A percentile compares a stretch with the other conserved stretches of the same genome.
Evolutionary conservation across 2,113 vertebrate genomes (phyloP).

Genomic region (Scortum barcoo): DNA sequence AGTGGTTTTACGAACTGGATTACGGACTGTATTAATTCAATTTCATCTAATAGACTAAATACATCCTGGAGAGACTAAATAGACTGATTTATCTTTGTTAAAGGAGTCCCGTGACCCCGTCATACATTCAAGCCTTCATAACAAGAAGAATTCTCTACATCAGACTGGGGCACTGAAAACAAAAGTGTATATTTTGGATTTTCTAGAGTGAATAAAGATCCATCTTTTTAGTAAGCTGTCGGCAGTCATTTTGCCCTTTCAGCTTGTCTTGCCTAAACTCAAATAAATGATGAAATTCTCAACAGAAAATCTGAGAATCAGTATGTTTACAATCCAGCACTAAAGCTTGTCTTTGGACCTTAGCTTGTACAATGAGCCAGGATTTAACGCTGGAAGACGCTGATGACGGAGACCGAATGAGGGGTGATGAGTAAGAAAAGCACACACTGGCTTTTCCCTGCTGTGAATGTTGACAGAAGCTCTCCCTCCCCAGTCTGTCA

Average conservation of each 20-base stretch:
- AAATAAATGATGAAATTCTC: slow-evolving; percentile 27
- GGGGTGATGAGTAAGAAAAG: slow-evolving; percentile 54
- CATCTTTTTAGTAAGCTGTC: slow-evolving; percentile 29
- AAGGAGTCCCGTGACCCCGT: not conserved
- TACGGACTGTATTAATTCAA: no score
- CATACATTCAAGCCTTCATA: not conserved
- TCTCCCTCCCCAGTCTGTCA: slow-evolving; percentile 54
- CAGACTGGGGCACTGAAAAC: slow-evolving; percentile 5
- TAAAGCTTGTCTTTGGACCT: slow-evolving; percentile 53
- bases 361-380: slow-evolving; percentile 34
- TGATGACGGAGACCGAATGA: slow-evolving; percentile 52
- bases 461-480: slow-evolving; percentile 66
- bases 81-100: not conserved
- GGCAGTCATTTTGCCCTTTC: slow-evolving; percentile 13
- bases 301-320: slow-evolving; percentile 37
- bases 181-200: slow-evolving; percentile 51
- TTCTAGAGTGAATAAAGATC: slow-evolving; percentile 14
- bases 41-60: no score
- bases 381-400: slow-evolving; percentile 41
- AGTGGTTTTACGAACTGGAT: not conserved
- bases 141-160: slow-evolving; percentile 1
- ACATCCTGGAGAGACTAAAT: no score
- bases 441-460: slow-evolving; percentile 27
- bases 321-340: slow-evolving; percentile 18
- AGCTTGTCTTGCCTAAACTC: slow-evolving; percentile 52